Conservation (phyloP, 2,797 vertebrate species). For the Avahi laniger region DNA sequence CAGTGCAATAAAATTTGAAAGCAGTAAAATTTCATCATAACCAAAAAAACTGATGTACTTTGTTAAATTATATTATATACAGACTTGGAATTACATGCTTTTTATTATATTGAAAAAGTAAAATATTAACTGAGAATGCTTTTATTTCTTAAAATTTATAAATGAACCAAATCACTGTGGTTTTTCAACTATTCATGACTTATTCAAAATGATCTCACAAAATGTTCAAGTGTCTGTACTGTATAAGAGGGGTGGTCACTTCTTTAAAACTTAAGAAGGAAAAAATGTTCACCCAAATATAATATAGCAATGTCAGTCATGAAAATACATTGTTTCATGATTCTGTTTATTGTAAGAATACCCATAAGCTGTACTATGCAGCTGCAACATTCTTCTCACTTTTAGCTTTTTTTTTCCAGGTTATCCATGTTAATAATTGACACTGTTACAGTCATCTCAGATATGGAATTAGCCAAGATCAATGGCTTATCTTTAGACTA, state of each 20-base stretch:
- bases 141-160: conserved; percentile 1
- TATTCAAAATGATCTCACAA: neutral
- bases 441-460: conserved; percentile 67
- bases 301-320: neutral
- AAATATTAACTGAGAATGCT: neutral
- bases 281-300: conserved; percentile 3
- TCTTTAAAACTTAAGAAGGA: conserved; percentile 33
- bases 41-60: neutral
- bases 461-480: conserved; percentile 68
- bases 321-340: neutral
- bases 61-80: neutral
- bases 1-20: neutral
- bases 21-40: conserved; percentile 1
- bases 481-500: conserved; percentile 49
- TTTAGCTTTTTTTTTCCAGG: conserved; percentile 47
- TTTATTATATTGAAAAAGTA: conserved; percentile 5
- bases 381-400: conserved; percentile 60
- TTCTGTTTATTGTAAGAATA: neutral
- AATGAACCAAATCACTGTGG: neutral
- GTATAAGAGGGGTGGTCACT: neutral
- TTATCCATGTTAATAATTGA: conserved; percentile 71
- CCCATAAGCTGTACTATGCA: neutral
- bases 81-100: neutral
- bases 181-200: neutral
- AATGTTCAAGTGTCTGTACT: neutral